phyloP scores from a whole-genome alignment of 1,140 invertebrate species.

The Bombus haemorrhoidalis region DNA sequence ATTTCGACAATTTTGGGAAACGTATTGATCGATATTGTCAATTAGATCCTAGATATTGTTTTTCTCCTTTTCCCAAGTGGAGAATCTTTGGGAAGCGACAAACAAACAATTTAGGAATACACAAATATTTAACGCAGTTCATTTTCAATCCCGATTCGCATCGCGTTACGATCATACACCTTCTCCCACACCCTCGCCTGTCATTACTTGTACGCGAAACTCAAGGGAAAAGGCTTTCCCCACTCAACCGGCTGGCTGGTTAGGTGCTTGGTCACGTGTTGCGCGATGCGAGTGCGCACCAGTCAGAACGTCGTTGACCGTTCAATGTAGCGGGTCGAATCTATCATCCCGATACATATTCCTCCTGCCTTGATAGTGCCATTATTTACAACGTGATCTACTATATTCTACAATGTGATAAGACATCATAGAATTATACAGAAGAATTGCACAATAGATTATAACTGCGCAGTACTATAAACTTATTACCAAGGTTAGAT shows the following conservation, averaged over 20 bases:
- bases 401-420: neutral
- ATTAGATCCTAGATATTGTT: neutral
- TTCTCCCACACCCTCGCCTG: conserved; percentile 4
- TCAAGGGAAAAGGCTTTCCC: conserved; percentile 44
- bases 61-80: neutral
- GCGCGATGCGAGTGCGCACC: conserved; percentile 25
- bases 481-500: conserved; percentile 14
- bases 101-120: neutral
- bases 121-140: conserved; percentile 17
- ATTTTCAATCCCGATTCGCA: conserved; percentile 24
- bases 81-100: neutral
- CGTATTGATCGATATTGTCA: neutral
- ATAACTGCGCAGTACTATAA: neutral
- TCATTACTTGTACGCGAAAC: conserved; percentile 43
- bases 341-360: neutral
- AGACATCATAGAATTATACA: neutral
- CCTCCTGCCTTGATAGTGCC: neutral
- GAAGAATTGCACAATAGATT: neutral
- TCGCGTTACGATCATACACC: conserved; percentile 35
- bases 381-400: neutral
- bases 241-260: neutral
- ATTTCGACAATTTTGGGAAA: neutral
- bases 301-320: conserved; percentile 47
- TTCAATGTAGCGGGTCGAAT: conserved; percentile 23
- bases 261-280: conserved; percentile 45